Conservation (phyloP, 2,888 invertebrate species). For the Fabriciana adippe region DNA sequence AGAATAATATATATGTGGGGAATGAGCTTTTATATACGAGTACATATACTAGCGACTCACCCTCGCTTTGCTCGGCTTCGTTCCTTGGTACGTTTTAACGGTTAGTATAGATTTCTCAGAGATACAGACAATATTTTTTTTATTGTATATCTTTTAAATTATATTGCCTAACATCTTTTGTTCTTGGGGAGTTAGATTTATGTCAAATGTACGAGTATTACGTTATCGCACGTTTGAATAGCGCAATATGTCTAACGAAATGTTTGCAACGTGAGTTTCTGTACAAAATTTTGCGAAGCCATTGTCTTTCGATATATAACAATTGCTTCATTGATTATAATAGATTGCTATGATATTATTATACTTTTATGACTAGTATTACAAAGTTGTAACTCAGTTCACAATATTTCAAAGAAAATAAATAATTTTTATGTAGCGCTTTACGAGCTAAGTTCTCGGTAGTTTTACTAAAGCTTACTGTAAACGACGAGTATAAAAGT, state of each 20-base stretch:
- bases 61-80: no score
- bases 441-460: slow-evolving; percentile 8
- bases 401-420: slow-evolving; percentile 7
- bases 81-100: no score
- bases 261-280: slow-evolving; percentile 23
- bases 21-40: no score
- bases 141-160: slow-evolving; percentile 22
- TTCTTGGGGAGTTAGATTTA: slow-evolving; percentile 38
- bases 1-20: no score
- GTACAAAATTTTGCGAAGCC: slow-evolving; percentile 25
- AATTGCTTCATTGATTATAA: slow-evolving; percentile 14
- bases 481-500: slow-evolving; percentile 8
- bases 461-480: slow-evolving; percentile 1
- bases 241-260: slow-evolving; percentile 41
- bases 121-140: neutral
- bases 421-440: slow-evolving; percentile 3
- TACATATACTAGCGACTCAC: no score
- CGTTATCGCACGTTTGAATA: slow-evolving; percentile 36
- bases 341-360: neutral
- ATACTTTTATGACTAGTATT: slow-evolving; percentile 12
- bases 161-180: slow-evolving; percentile 19
- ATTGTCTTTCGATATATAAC: slow-evolving; percentile 34
- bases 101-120: no score
- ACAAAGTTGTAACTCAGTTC: slow-evolving; percentile 9
- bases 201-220: slow-evolving; percentile 40